Percentiles rank a stretch among this genome's conserved stretches.
Evolutionary conservation across 2,888 invertebrate genomes (phyloP).

Genomic region (Clostera curtula): DNA sequence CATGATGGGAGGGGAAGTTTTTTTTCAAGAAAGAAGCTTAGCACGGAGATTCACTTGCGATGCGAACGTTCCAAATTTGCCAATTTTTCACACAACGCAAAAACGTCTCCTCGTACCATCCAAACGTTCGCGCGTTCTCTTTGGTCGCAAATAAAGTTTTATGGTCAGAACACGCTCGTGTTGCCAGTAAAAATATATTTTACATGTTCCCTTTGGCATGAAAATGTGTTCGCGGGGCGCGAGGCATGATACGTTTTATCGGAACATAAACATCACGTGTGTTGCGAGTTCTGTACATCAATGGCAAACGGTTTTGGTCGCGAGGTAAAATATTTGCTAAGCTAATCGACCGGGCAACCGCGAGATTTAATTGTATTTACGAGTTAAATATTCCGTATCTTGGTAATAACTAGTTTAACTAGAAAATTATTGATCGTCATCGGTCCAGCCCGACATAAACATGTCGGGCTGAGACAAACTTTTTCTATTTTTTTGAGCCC

Average conservation of each 20-base stretch:
- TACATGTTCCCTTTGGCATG: conserved; percentile 29
- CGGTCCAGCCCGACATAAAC: too few relatives aligned
- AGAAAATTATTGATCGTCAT: too few relatives aligned
- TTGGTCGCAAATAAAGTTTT: conserved; percentile 35
- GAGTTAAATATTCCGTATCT: too few relatives aligned
- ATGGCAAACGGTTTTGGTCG: conserved; percentile 7
- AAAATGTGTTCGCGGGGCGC: conserved; percentile 30
- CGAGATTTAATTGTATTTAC: too few relatives aligned
- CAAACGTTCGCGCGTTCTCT: conserved; percentile 21
- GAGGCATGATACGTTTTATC: background rate
- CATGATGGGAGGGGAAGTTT: too few relatives aligned
- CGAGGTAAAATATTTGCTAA: too few relatives aligned
- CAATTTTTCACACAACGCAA: conserved; percentile 17
- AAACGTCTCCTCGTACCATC: conserved; percentile 14
- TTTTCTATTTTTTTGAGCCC: too few relatives aligned
- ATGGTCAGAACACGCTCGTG: conserved; percentile 31
- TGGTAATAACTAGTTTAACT: too few relatives aligned
- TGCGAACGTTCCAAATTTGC: conserved; percentile 18
- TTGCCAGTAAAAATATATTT: conserved; percentile 29
- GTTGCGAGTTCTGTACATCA: background rate
- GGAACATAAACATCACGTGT: background rate
- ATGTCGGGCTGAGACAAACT: too few relatives aligned
- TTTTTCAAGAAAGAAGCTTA: too few relatives aligned
- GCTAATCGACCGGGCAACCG: too few relatives aligned
- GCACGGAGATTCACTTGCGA: conserved; percentile 20